phyloP scores from a whole-genome alignment of 2,888 invertebrate genomes.

The Habrosyne pyritoides region DNA sequence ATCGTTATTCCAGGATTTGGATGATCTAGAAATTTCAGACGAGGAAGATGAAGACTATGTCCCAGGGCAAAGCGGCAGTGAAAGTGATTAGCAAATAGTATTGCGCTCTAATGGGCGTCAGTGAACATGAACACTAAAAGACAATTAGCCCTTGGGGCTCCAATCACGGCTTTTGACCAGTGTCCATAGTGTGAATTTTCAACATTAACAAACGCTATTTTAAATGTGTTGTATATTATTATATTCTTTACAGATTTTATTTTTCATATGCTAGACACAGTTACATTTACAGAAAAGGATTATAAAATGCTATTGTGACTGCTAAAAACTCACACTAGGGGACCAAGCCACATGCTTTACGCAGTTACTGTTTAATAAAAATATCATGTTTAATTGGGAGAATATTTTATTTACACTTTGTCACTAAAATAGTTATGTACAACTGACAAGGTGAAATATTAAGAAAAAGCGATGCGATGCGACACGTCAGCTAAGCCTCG shows the following conservation, averaged over 20 bases:
- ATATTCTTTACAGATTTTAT: too few species aligned
- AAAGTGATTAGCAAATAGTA: slow-evolving; percentile 62
- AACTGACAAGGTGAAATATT: slow-evolving; percentile 60
- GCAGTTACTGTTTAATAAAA: slow-evolving; percentile 61
- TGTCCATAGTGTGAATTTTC: neutral
- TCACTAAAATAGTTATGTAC: slow-evolving; percentile 68
- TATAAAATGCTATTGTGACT: neutral
- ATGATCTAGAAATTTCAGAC: slow-evolving; percentile 90
- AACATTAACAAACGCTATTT: neutral
- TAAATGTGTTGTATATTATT: too few species aligned
- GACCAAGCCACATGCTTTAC: slow-evolving; percentile 25
- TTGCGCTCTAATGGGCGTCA: slow-evolving; percentile 14
- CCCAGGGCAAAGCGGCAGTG: slow-evolving; percentile 78
- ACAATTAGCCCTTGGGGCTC: neutral
- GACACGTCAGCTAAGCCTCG: slow-evolving; percentile 21
- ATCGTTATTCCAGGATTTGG: slow-evolving; percentile 94
- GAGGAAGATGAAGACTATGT: slow-evolving; percentile 87
- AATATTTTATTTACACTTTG: slow-evolving; percentile 80
- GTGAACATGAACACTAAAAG: neutral
- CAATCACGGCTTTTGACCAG: neutral
- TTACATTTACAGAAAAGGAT: neutral
- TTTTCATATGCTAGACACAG: neutral
- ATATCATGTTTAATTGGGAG: slow-evolving; percentile 63
- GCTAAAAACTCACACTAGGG: neutral
- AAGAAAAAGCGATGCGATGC: slow-evolving; percentile 47